Conservation (phyloP, 2,888 invertebrate species). For the Phlogophora meticulosa region DNA sequence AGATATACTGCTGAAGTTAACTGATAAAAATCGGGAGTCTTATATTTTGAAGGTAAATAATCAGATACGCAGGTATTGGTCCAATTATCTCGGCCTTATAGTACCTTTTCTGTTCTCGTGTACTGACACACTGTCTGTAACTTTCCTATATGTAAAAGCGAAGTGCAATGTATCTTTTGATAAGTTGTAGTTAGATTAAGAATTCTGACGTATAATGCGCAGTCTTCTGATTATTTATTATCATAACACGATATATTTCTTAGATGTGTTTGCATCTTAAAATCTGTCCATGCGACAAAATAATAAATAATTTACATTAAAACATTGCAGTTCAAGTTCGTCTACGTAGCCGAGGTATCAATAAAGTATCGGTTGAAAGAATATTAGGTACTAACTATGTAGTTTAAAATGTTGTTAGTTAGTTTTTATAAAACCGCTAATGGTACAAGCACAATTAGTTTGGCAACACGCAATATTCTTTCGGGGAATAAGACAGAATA, state of each 20-base stretch:
- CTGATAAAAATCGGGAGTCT: constrained; percentile 19
- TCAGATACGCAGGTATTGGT: constrained; percentile 6
- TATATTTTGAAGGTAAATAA: constrained; percentile 16
- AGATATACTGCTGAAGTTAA: constrained; percentile 4
- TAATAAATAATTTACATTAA: no score
- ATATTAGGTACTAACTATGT: no score
- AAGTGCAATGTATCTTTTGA: not conserved
- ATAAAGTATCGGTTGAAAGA: no score
- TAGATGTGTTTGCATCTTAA: not conserved
- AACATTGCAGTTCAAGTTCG: not conserved
- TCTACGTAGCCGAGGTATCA: no score
- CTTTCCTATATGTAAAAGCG: not conserved
- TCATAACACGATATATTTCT: not conserved
- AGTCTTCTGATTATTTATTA: constrained; percentile 10
- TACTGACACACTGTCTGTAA: no score
- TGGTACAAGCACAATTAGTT: constrained; percentile 5
- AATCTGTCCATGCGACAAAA: constrained; percentile 26
- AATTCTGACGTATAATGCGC: not conserved
- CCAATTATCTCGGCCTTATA: constrained; percentile 3
- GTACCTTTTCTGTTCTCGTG: no score
- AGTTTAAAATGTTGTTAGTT: not conserved
- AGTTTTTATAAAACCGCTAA: constrained; percentile 6
- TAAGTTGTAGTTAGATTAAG: not conserved
- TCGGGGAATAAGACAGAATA: constrained; percentile 22
- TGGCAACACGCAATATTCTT: constrained; percentile 45